Base-by-base conservation (phyloP, 2,888 invertebrate species). In the Hypena proboscidalis region DNA sequence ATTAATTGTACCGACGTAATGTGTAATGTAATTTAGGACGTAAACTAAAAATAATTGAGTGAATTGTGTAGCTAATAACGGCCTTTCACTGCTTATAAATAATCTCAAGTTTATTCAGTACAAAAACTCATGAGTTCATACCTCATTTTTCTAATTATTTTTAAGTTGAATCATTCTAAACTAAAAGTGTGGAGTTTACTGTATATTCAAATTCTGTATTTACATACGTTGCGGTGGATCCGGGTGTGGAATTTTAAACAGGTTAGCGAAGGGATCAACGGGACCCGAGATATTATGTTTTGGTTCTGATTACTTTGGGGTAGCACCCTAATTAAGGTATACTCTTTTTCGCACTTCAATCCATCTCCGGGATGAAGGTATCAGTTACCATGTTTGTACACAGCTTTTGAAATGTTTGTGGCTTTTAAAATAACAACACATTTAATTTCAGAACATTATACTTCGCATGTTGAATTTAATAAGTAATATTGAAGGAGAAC, bases 141-240 rank as follows among this genome's bases (percentile, higher is more conserved):
- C n/a, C n/a, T n/a, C n/a, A n/a, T n/a, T n/a, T n/a, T n/a, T n/a
- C n/a, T n/a, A n/a, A n/a, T n/a, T n/a, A n/a, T n/a, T n/a, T n/a
- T n/a, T n/a, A n/a, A n/a, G n/a, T n/a, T n/a, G n/a, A n/a, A n/a
- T n/a, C n/a, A n/a, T n/a, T n/a, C n/a, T n/a, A n/a, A n/a, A n/a
- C n/a, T n/a, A n/a, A n/a, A n/a, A n/a, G n/a, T n/a, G n/a, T n/a
- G n/a, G n/a, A n/a, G n/a, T n/a, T n/a, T n/a, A n/a, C n/a, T 58
- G 55, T 56, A 47, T 65, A 75, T 74, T 69, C 56, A 67, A 71
- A 76, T 74, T 67, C 59, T 17, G 62, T 56, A 61, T 75, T 69
- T 69, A 61, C 63, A 56, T 66, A 58, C 44, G 14, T 41, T 39
- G 8, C 27, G 23, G 45, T 39, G 43, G 37, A 47, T 55, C 27